These are phyloP conservation scores for Lordiphosa collinella DNA, from an alignment of 1,140 invertebrate species.

Conservation along the genomic window DNA sequence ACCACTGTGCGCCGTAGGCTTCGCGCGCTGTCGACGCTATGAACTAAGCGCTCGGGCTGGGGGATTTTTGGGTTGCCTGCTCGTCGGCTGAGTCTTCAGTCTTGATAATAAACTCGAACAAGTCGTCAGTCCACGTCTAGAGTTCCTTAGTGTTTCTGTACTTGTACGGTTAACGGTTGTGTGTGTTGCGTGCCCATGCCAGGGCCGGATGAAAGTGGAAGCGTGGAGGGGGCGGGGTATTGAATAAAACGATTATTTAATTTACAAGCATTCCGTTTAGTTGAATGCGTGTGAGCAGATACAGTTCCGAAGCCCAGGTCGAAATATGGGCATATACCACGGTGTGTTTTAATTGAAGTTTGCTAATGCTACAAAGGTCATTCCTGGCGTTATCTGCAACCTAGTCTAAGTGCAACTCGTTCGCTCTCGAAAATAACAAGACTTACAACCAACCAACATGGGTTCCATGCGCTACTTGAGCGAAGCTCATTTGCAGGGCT, in stretches of 20 bases:
- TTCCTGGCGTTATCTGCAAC: conserved; percentile 4
- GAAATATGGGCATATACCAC: conserved; percentile 18
- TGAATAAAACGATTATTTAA: conserved; percentile 60
- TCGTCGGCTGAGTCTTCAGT: conserved; percentile 47
- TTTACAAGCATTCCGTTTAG: conserved; percentile 42
- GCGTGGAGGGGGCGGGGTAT: not conserved
- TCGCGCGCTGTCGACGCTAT: not conserved
- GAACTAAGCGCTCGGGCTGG: not conserved
- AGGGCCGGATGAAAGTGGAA: not conserved
- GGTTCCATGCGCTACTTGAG: conserved; percentile 83
- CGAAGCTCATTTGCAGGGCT: conserved; percentile 87
- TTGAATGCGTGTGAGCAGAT: conserved; percentile 10
- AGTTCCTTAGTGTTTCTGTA: conserved; percentile 11
- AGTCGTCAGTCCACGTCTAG: not conserved
- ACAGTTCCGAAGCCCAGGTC: not conserved
- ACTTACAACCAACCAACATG: conserved; percentile 34
- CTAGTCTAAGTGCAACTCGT: not conserved
- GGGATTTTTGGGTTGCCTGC: conserved; percentile 24
- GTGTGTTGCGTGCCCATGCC: conserved; percentile 47
- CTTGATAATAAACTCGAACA: conserved; percentile 46
- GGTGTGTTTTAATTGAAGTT: conserved; percentile 20
- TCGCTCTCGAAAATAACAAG: conserved; percentile 15
- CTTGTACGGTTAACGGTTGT: conserved; percentile 43
- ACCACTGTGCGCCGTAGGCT: too few relatives aligned
- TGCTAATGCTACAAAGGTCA: conserved; percentile 28